Base-by-base conservation (phyloP, 2,113 vertebrate genomes). In the Mormoops blainvillei region DNA sequence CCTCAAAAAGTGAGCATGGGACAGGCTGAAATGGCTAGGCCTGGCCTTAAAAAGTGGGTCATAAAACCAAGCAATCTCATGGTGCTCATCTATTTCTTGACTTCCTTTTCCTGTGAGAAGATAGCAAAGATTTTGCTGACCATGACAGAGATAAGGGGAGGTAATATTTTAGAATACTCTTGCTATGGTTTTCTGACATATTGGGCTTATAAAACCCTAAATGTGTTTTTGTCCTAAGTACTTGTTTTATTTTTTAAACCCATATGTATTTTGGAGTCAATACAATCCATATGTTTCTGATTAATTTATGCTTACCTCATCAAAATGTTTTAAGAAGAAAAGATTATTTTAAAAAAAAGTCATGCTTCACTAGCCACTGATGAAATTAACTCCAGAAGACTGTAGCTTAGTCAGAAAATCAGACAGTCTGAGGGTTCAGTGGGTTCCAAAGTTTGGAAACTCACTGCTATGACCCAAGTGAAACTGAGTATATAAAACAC, bases 241-340 rank as follows among this genome's bases (percentile, higher is more conserved):
- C 41, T 87, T 97, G 89, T 93, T 80, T 96, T 94, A 80, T 96
- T 97, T 97, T 97, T 96, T 82, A 95, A 96, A 89, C 93, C 82
- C 97, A 90, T 98, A 96, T 97, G 95, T 90, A 97, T 95, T 97
- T 97, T 96, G 96, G 97, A 98, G 96, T 97, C 97, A 97, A 97
- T 96, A 96, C 96, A 91, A 97, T 91, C 91, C 97, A 98, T 96
- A 97, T 98, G 97, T 95, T 97, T 97, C 94, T 96, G 88, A 97
- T 98, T 98, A 97, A 97, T 96, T 98, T 97, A 97, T 97, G 97
- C 97, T 97, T 97, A 98, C 97, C 94, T 97, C 97, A 97, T 97
- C 97, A 98, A 98, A 98, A 96, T 97, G 95, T 97, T 97, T 97
- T 98, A 98, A 97, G 97, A 96, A 97, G 97, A 97, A 97, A 97